These are phyloP conservation scores for Oryctolagus cuniculus DNA, from an alignment of 2,113 vertebrate genomes.

Conservation along the genomic window mOryCun1.1 NC_091436.1:88700001-88700500, in stretches of 20 bases:
- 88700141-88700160: not conserved
- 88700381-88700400: constrained; percentile 97
- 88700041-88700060: not conserved
- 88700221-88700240: constrained; percentile 22
- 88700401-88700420: constrained; percentile 99
- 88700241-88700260: constrained; percentile 59
- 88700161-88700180: constrained; percentile 33
- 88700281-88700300: constrained; percentile 82
- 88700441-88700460: constrained; percentile 99
- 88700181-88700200: constrained; percentile 46
- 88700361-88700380: constrained; percentile 98
- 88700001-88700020: not conserved
- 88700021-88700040: not conserved
- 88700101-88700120: not conserved
- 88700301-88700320: constrained; percentile 75
- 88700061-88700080: not conserved
- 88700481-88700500: not conserved
- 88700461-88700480: constrained; percentile 77
- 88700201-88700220: constrained; percentile 48
- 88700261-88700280: constrained; percentile 50
- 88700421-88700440: constrained; percentile 99
- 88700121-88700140: not conserved
- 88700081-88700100: not conserved
- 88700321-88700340: constrained; percentile 99
- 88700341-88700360: constrained; percentile 98